Base-by-base conservation (phyloP, 2,888 invertebrate genomes). In the Dynastes hyllus region DNA sequence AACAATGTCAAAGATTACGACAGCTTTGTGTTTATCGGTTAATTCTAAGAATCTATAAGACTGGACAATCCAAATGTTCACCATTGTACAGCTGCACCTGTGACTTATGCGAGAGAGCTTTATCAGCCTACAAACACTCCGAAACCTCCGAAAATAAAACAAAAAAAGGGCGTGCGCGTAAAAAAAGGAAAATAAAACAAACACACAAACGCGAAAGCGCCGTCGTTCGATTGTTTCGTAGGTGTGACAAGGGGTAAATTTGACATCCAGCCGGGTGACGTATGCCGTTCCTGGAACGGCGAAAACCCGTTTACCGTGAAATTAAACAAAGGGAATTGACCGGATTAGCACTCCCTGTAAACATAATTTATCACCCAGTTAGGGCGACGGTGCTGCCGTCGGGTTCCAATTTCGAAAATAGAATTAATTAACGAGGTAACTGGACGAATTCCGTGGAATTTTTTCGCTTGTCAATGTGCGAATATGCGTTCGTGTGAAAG, bases 311-410 rank as follows among this genome's bases (percentile, higher is more conserved):
- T 67, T 67, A 67, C 22, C 45, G 67, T 67, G 67, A 67, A 67
- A 67, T 67, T 67, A 45, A 67, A 67, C 67, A 67, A 67, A 67
- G 67, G 67, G 67, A 67, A 50, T 67, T 67, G 67, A 67, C 66
- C 66, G 66, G 66, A 67, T 67, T 67, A 67, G 37, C 67, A 67
- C 67, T 67, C 29, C 67, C n/a, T 50, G 67, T 50, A 67, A 67
- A 67, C 67, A 67, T 67, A 67, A 67, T 67, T 67, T 67, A 67
- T 67, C 67, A 67, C 67, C 22, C n/a, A 67, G 67, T 67, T 67
- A 67, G 50, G 67, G 50, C 45, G 45, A 5, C 32, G 4, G 32
- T 37, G 32, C 11, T 45, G 11, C 32, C 67, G 67, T 5, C 55
- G 55, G 22, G 55, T 16, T 5, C 67, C 4, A 67, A 67, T 50